Evolutionary conservation across 2,888 invertebrate genomes (phyloP), one percentile per base, ranked within the genome.

Genomic region (Diaphora mendica): DNA sequence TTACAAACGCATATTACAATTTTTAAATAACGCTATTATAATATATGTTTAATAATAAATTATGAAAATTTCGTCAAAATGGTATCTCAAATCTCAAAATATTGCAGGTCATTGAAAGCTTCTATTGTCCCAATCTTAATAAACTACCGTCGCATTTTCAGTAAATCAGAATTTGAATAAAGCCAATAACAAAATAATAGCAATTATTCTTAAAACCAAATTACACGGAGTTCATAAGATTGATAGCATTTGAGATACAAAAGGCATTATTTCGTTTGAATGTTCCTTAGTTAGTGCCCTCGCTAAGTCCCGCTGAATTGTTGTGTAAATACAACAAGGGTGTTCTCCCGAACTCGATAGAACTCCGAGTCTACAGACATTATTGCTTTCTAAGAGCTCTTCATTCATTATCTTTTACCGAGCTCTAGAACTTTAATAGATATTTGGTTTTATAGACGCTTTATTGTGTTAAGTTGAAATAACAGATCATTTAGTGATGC

Each of bases 321-420:
- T 88, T 89, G 85, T 85, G 86, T 87, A 89, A 90, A 90, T 87
- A 90, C 84, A 82, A 78, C 82, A 79, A 79, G 78, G 81, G 83
- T 79, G 79, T 85, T 85, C 83, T 83, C 82, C 77, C 82, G 82
- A 88, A 89, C 85, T 87, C 83, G 79, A 88, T 85, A 85, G 83
- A 86, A 84, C 81, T 86, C 82, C 78, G 70, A 73, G 74, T 78
- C 79, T 79, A 77, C 79, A 86, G 88, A 84, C 88, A 79, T 88
- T 89, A 89, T 89, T 89, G 88, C 87, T 88, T 88, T 88, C 84
- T 74, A 84, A 86, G 86, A 83, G 84, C 80, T 81, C 88, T 88
- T 85, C 83, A 84, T 85, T 90, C 88, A 89, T 90, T 89, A 89
- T 89, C 86, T 86, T 81, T 79, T 75, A 76, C 79, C 73, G 64